Evolutionary conservation across 2,888 invertebrate species (phyloP), one percentile per base, ranked within the genome.

Genomic region (Rhagonycha fulva): DNA sequence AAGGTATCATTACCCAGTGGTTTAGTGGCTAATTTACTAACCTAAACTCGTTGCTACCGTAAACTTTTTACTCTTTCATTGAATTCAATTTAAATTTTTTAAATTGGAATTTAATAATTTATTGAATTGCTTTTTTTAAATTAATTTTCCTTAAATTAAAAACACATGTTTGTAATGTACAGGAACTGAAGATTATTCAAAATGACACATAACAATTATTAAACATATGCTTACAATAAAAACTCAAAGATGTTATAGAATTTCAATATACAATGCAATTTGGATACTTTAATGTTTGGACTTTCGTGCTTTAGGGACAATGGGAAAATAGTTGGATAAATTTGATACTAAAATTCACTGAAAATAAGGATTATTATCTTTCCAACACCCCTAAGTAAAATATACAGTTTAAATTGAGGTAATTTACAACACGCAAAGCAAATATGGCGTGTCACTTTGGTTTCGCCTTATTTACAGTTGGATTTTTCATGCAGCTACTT

Each of bases 41-140:
- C 78, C 78, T 78, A 76, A 80, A 76, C 81, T 81, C 76, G 80
- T 82, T 82, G 82, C 82, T 82, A 82, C 82, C 79, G 82, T 79
- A 80, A 69, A 61, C 66, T 76, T 78, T 76, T 75, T 72, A 47
- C 63, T 76, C 47, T 68, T 71, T 76, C 72, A 75, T 78, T 76
- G 72, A 61, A 61, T 69, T 68, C 62, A 62, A 69, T 62, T 68
- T 62, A 68, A 68, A 68, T 68, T 61, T 26, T 62, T 61, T 61
- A 68, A 68, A 72, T 72, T 71, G 71, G 23, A 47, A 47, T 47
- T 47, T 47, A 47, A 47, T 47, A 47, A 47, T 47, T 47, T 47
- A 47, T 47, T 26, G 63, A 26, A 66, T 66, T 24, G n/a, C 63
- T 47, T 47, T 47, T 47, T 47, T 47, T 47, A 47, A 47, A 47